Evolutionary conservation across 2,888 invertebrate genomes (phyloP), one percentile per base, ranked within the genome.

Genomic region (Atrina japonica): DNA sequence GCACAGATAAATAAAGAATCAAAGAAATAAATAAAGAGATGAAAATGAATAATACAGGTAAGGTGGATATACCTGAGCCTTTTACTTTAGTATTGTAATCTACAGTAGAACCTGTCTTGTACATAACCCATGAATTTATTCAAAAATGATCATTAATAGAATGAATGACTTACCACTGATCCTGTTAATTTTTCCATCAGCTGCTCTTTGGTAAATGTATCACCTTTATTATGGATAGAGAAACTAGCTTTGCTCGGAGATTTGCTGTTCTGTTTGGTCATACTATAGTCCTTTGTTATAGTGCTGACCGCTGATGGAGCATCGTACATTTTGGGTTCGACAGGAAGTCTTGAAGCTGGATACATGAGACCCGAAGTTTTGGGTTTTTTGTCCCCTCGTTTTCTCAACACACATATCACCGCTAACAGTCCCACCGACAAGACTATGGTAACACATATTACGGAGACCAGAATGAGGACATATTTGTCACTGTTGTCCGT

Each of bases 211-310:
- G 71, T 72, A 50, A 67, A 72, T n/a, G 50, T 52, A n/a, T 56
- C 40, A 1, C 50, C 50, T 16, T 43, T 35, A 6, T 63, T 45
- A 3, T 75, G 75, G 16, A 77, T 45, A 7, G 79, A 78, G 53
- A 82, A 80, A 49, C 77, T 80, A n/a, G 80, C 80, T 71, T 77
- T 75, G 43, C 75, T 75, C 52, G 75, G 77, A 40, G 70, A 65
- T 47, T 75, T 77, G 2, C 63, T 61, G 35, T 72, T 66, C 16
- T 63, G 66, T 29, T 71, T 67, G 30, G 78, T 73, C 30, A 75
- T 77, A 1, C 74, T 60, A 52, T 75, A 71, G 41, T 77, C 75
- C 45, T 64, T 67, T 14, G 56, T 69, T n/a, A 75, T 50, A 21
- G 68, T 73, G 18, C 49, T 68, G 7, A 49, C n/a, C 2, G 71